Percentiles rank a stretch among this genome's conserved stretches.
Evolutionary conservation across 2,888 invertebrate species (phyloP).

Genomic region (Leptinotarsa peninsularis): DNA sequence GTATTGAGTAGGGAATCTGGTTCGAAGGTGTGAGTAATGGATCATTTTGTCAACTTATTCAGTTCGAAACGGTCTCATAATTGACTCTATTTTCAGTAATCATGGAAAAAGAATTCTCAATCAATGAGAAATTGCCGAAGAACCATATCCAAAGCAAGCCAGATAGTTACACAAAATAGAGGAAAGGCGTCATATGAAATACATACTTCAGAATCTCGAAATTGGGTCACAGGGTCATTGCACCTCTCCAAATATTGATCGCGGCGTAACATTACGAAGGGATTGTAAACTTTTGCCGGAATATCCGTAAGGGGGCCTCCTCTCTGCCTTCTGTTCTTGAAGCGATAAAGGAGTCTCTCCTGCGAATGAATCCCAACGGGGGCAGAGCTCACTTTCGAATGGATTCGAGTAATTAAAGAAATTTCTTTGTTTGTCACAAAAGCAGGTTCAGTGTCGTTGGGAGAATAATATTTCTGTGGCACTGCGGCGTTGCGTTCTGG

Average conservation of each 20-base stretch:
- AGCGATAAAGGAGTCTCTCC: slow-evolving; percentile 1
- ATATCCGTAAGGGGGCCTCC: slow-evolving; percentile 4
- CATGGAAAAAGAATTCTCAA: background rate
- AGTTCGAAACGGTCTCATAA: too few relatives aligned
- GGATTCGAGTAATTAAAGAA: background rate
- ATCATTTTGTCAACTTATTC: too few relatives aligned
- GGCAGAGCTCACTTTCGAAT: background rate
- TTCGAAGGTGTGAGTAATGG: too few relatives aligned
- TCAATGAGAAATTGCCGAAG: background rate
- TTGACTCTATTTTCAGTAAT: too few relatives aligned
- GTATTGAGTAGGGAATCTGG: too few relatives aligned
- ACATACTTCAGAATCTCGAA: slow-evolving; percentile 25
- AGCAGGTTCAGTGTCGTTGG: background rate
- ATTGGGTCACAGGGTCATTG: slow-evolving; percentile 36
- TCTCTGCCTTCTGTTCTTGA: background rate
- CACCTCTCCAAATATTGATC: slow-evolving; percentile 41
- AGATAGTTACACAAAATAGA: background rate
- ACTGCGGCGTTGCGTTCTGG: background rate
- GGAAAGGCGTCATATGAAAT: slow-evolving; percentile 10
- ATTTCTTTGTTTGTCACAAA: slow-evolving; percentile 6
- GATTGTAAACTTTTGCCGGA: slow-evolving; percentile 28
- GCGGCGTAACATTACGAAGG: slow-evolving; percentile 31
- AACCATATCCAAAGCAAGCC: background rate
- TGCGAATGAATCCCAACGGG: background rate
- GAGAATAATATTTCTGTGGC: background rate